A percentile compares a stretch with the other conserved stretches of the same genome.
phyloP scores from a whole-genome alignment of 2,888 invertebrate species.

The Ornithoptera priamus region DNA sequence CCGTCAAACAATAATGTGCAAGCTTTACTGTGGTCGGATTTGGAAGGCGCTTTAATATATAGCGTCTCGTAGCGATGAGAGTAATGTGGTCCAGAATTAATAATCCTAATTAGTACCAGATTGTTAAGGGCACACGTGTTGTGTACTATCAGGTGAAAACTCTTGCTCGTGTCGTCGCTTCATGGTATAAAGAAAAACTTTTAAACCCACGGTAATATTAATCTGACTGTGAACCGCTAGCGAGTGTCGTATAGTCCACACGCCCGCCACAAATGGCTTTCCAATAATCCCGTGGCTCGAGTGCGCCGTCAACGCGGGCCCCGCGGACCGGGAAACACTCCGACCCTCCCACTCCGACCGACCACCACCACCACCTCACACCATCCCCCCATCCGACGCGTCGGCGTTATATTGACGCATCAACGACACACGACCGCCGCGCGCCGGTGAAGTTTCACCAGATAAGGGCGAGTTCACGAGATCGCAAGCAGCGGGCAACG shows the following conservation, averaged over 20 bases:
- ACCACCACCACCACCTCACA: not conserved
- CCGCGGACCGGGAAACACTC: slow-evolving; percentile 30
- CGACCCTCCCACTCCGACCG: slow-evolving; percentile 6
- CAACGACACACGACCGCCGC: slow-evolving; percentile 22
- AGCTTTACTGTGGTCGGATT: too few species aligned
- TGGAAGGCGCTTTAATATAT: too few species aligned
- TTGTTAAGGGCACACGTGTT: too few species aligned
- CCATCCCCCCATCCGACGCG: slow-evolving; percentile 4
- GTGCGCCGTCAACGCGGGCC: slow-evolving; percentile 42
- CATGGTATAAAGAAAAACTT: too few species aligned
- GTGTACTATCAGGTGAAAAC: too few species aligned
- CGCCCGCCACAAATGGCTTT: slow-evolving; percentile 54
- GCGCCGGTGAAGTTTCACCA: slow-evolving; percentile 5
- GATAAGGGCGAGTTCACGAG: slow-evolving; percentile 12
- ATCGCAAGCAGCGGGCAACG: not conserved
- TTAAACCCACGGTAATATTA: not conserved
- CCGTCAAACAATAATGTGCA: too few species aligned
- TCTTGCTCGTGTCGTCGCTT: too few species aligned
- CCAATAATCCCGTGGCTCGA: slow-evolving; percentile 50
- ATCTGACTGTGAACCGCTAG: slow-evolving; percentile 14
- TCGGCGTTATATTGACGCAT: slow-evolving; percentile 24
- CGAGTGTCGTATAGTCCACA: not conserved
- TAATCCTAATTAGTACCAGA: too few species aligned
- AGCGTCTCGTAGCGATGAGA: too few species aligned
- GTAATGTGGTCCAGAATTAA: too few species aligned